Percentiles rank a stretch among this genome's conserved stretches.
These are phyloP conservation scores for Luidia sarsii DNA, from an alignment of 53 echinoderm and acorn worm species.

Conservation along the genomic window DNA sequence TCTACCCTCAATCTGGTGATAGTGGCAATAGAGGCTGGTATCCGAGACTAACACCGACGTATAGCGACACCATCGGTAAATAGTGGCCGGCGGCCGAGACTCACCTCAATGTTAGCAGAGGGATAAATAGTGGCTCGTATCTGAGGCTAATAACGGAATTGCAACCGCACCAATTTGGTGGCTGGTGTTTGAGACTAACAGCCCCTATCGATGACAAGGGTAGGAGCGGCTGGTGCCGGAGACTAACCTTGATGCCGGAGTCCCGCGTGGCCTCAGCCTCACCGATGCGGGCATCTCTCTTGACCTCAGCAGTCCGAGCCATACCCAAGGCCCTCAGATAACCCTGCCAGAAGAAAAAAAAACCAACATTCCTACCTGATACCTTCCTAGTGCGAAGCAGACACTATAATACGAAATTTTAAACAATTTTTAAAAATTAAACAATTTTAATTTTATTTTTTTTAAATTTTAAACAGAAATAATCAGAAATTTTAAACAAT, in stretches of 20 bases:
- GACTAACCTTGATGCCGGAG: constrained; percentile 81
- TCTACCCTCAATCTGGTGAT: too few relatives aligned
- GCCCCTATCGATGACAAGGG: background rate
- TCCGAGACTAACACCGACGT: too few relatives aligned
- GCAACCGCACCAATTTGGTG: background rate
- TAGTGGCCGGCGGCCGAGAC: too few relatives aligned
- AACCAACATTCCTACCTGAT: background rate
- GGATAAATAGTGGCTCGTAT: too few relatives aligned
- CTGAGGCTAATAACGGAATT: too few relatives aligned
- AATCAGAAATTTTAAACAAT: background rate
- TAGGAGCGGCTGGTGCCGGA: background rate
- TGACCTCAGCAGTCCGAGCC: constrained; percentile 89
- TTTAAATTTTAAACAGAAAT: background rate
- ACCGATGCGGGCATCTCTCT: constrained; percentile 85
- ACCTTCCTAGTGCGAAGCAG: too few relatives aligned
- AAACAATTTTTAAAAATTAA: too few relatives aligned
- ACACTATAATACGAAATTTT: too few relatives aligned
- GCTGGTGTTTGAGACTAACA: background rate
- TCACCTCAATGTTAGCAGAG: too few relatives aligned
- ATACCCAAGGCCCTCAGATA: constrained; percentile 87
- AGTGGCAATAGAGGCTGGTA: too few relatives aligned
- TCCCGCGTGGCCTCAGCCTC: constrained; percentile 80
- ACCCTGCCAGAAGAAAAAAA: constrained; percentile 55
- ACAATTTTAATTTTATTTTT: background rate
- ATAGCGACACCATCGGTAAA: too few relatives aligned